Conservation (phyloP, 64 coral and sea anemone species). For the Montipora sp. region DNA sequence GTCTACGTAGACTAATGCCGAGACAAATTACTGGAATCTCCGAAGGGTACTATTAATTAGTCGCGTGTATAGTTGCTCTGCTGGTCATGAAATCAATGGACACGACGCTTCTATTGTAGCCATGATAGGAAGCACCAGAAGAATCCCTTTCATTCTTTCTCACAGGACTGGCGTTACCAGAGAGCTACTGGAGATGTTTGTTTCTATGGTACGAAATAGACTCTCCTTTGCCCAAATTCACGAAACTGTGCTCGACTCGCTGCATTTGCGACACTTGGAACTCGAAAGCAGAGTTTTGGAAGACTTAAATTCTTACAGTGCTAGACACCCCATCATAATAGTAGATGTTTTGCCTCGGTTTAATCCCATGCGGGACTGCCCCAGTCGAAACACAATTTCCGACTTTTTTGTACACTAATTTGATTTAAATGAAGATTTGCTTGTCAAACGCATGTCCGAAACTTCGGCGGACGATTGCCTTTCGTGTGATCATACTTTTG, state of each 20-base stretch:
- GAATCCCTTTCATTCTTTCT: slow-evolving; percentile 31
- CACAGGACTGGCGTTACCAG: slow-evolving; percentile 42
- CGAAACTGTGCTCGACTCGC: slow-evolving; percentile 21
- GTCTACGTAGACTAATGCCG: slow-evolving; percentile 30
- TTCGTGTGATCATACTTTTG: slow-evolving; percentile 71
- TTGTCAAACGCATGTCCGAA: slow-evolving; percentile 25
- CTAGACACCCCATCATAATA: slow-evolving; percentile 35
- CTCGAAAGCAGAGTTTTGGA: slow-evolving; percentile 37
- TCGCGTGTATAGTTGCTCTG: slow-evolving; percentile 38
- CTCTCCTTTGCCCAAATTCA: slow-evolving; percentile 50
- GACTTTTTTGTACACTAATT: slow-evolving; percentile 61
- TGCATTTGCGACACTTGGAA: slow-evolving; percentile 35
- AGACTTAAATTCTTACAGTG: slow-evolving; percentile 17
- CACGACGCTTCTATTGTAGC: slow-evolving; percentile 37
- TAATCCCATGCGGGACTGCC: background rate
- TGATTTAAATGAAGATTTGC: slow-evolving; percentile 36
- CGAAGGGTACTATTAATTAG: slow-evolving; percentile 36
- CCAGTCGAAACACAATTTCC: slow-evolving; percentile 28
- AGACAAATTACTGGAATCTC: slow-evolving; percentile 31
- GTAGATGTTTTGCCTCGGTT: slow-evolving; percentile 22
- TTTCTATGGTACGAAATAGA: slow-evolving; percentile 59
- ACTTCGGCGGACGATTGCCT: slow-evolving; percentile 41
- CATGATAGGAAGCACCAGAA: slow-evolving; percentile 6
- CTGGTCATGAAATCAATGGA: slow-evolving; percentile 48
- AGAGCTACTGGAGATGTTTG: slow-evolving; percentile 37